These are phyloP conservation scores for Galeruca laticollis DNA, from an alignment of 2,888 invertebrate species.

Conservation along the genomic window DNA sequence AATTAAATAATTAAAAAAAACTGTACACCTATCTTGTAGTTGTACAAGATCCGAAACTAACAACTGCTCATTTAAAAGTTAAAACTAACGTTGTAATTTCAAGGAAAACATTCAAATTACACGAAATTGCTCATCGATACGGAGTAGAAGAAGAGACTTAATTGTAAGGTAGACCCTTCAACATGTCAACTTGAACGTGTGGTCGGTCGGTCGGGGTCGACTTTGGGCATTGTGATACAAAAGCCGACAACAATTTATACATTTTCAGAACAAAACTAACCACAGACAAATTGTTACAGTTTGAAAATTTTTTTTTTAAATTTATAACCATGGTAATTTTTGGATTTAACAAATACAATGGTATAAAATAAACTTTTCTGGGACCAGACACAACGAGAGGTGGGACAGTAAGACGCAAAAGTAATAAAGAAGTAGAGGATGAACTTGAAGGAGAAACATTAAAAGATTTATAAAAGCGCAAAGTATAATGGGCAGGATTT, in stretches of 20 bases:
- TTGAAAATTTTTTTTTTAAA: background rate
- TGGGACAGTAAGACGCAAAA: no score
- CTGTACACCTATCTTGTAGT: no score
- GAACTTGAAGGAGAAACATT: no score
- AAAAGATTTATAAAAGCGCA: no score
- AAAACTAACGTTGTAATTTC: background rate
- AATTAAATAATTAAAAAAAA: background rate
- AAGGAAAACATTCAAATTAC: conserved; percentile 35
- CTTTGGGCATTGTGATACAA: conserved; percentile 19
- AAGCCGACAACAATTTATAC: conserved; percentile 18
- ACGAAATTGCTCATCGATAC: conserved; percentile 41
- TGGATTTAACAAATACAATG: no score
- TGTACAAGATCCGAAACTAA: no score
- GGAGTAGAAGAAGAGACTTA: conserved; percentile 14
- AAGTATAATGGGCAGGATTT: no score
- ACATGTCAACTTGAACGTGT: conserved; percentile 40
- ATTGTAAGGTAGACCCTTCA: conserved; percentile 41
- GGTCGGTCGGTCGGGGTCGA: background rate
- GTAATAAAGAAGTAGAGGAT: no score
- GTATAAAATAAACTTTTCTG: no score
- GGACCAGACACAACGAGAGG: no score
- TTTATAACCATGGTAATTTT: background rate
- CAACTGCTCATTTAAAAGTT: background rate
- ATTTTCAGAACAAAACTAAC: background rate
- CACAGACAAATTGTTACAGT: background rate